Evolutionary conservation across 2,113 vertebrate genomes (phyloP), one percentile per base, ranked within the genome.

Genomic region (Gopherus flavomarginatus): DNA sequence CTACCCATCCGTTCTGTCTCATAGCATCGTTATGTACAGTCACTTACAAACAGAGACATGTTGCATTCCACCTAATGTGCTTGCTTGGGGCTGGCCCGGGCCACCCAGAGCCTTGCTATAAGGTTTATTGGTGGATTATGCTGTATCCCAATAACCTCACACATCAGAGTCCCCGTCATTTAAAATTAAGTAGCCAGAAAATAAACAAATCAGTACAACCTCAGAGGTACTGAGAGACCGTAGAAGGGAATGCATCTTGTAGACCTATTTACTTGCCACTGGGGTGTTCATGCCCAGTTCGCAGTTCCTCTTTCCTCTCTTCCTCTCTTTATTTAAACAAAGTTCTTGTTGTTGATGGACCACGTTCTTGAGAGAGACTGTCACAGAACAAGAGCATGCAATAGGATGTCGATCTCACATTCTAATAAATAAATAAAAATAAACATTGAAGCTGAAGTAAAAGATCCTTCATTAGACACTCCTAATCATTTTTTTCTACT

Each of bases 371-470:
- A 26, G n/a, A 53, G 90, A 93, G 92, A 44, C 44, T 0, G 90
- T 84, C 80, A 8, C 93, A 35, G 97, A 91, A 88, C 81, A 9
- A 16, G 57, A 83, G 91, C 31, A 13, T 59, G 96, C 97, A 86
- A 47, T 6, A 88, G 97, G 96, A 97, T 94, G 98, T 88, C 88
- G 91, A 95, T 92, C 97, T 91, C 94, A 90, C 97, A 12, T 95
- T 86, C 98, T 96, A 96, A 97, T 98, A 97, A 98, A 98, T 93
- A 97, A 97, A 96, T 96, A 97, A 98, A 96, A 98, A 98, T 96
- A 98, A 98, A 97, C 97, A 97, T 35, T 79, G 96, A 97, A 95
- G 91, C 94, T 81, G 84, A 90, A 95, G 97, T 35, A 88, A 94
- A 94, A 94, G 98, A 97, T 92, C 98, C 96, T 97, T 97, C 97